These are phyloP conservation scores for Scomber scombrus DNA, from an alignment of 2,113 vertebrate species.

Conservation along the genomic window DNA sequence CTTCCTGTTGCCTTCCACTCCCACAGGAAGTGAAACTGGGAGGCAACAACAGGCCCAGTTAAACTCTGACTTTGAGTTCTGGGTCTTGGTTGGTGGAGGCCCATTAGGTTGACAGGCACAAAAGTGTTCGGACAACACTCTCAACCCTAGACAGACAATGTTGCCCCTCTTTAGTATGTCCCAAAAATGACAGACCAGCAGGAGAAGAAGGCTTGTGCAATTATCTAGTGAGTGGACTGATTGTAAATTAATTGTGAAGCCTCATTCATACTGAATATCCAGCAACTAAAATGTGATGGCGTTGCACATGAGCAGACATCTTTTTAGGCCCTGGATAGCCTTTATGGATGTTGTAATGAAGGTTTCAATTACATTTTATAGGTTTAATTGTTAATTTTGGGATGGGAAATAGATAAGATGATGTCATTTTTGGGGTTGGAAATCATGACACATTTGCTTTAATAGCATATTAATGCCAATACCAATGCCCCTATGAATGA, in stretches of 20 bases:
- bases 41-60: conserved; percentile 73
- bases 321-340: conserved; percentile 76
- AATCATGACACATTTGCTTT: conserved; percentile 55
- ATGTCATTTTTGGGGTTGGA: conserved; percentile 78
- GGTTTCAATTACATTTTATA: conserved; percentile 32
- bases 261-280: conserved; percentile 76
- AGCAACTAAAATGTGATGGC: conserved; percentile 76
- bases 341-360: conserved; percentile 66
- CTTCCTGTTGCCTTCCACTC: conserved; percentile 78
- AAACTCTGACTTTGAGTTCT: conserved; percentile 65
- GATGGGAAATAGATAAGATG: conserved; percentile 31
- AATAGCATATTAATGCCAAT: conserved; percentile 48
- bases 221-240: conserved; percentile 42
- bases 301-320: conserved; percentile 68
- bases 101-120: conserved; percentile 52
- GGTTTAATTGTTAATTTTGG: conserved; percentile 31
- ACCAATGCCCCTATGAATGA: conserved; percentile 65
- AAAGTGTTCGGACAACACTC: conserved; percentile 55
- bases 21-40: conserved; percentile 75
- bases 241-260: conserved; percentile 25
- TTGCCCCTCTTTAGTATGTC: conserved; percentile 44
- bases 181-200: conserved; percentile 82
- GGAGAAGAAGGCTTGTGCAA: conserved; percentile 41
- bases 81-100: conserved; percentile 48
- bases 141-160: conserved; percentile 63